phyloP scores from a whole-genome alignment of 2,888 invertebrate species.

The Colostygia pectinataria region DNA sequence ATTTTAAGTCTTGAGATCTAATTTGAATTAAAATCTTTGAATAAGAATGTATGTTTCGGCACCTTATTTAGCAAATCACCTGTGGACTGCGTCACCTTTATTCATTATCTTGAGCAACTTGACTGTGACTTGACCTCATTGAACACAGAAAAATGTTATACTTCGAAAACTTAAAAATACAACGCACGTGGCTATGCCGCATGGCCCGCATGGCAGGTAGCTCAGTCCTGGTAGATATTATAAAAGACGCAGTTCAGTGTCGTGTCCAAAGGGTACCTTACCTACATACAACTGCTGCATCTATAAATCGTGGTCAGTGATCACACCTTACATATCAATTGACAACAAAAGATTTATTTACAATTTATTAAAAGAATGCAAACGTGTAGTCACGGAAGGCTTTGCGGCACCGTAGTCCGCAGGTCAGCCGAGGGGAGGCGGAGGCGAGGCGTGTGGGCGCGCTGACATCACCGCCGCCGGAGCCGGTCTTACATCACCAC shows the following conservation, averaged over 20 bases:
- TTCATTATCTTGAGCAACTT: constrained; percentile 44
- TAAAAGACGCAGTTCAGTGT: constrained; percentile 13
- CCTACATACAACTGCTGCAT: background rate
- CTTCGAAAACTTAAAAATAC: constrained; percentile 31
- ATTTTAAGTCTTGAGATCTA: constrained; percentile 40
- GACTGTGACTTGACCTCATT: constrained; percentile 49
- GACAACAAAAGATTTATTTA: constrained; percentile 24
- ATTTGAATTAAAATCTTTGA: constrained; percentile 48
- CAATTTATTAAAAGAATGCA: constrained; percentile 35
- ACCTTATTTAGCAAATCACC: constrained; percentile 44
- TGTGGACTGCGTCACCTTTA: constrained; percentile 43
- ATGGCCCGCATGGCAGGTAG: too few species aligned
- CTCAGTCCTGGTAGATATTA: too few species aligned
- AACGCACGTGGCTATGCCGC: too few species aligned
- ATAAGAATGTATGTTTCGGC: constrained; percentile 20
- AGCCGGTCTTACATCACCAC: constrained; percentile 79
- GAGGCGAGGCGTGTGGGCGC: constrained; percentile 68
- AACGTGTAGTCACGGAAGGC: constrained; percentile 67
- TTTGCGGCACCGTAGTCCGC: constrained; percentile 47
- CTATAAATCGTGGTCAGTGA: constrained; percentile 16
- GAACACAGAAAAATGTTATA: constrained; percentile 43
- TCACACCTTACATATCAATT: constrained; percentile 15
- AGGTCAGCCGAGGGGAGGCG: constrained; percentile 47
- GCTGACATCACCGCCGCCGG: constrained; percentile 80
- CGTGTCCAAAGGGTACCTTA: background rate